phyloP scores from a whole-genome alignment of 2,797 vertebrate genomes.

The Manis pentadactyla region DNA sequence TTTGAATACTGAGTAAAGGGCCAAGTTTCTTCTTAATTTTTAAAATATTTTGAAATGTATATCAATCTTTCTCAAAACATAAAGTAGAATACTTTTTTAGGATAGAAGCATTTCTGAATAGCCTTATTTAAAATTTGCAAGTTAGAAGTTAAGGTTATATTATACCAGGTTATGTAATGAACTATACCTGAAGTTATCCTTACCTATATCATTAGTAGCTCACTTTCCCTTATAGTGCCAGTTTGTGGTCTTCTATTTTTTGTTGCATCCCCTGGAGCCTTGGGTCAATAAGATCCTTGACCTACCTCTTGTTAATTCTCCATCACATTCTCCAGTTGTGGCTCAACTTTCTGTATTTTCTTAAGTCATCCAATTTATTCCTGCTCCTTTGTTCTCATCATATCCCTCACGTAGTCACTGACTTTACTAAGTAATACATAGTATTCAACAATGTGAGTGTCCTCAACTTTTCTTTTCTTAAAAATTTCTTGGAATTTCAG shows the following conservation, averaged over 20 bases:
- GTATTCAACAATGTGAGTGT: background rate
- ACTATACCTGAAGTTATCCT: slow-evolving; percentile 22
- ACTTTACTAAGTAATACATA: background rate
- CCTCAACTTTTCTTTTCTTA: background rate
- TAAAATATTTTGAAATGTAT: slow-evolving; percentile 26
- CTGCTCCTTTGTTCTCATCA: background rate
- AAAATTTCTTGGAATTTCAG: slow-evolving; percentile 16
- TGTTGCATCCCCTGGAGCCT: slow-evolving; percentile 20
- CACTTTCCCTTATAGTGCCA: background rate
- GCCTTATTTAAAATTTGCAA: background rate
- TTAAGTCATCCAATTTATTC: background rate
- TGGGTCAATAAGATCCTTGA: background rate
- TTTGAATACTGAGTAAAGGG: slow-evolving; percentile 24
- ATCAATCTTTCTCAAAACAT: background rate
- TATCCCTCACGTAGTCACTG: background rate
- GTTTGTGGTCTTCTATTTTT: background rate
- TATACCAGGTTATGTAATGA: background rate
- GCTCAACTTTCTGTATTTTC: background rate
- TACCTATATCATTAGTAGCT: background rate
- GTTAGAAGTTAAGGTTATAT: slow-evolving; percentile 21
- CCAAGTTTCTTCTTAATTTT: slow-evolving; percentile 5
- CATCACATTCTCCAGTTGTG: background rate
- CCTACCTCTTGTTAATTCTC: background rate
- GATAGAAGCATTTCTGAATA: background rate
- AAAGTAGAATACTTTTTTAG: background rate